Conservation (phyloP, 2,797 vertebrate species). For the Acanthiza pusilla region DNA sequence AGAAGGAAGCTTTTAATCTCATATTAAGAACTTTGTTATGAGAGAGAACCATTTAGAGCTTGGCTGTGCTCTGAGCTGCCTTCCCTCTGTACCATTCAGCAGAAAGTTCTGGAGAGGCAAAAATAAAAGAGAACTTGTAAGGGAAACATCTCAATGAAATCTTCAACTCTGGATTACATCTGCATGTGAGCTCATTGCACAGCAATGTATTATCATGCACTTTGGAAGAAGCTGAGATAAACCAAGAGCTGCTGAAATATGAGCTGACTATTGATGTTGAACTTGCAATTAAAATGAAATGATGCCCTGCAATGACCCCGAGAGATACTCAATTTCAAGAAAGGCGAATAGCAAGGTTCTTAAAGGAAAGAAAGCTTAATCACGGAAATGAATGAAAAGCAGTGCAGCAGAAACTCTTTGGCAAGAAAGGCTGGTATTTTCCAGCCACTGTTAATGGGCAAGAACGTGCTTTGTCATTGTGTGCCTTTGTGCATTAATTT, state of each 20-base stretch:
- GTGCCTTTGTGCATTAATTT: constrained; percentile 17
- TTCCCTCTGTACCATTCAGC: neutral
- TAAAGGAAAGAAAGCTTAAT: constrained; percentile 14
- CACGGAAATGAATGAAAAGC: constrained; percentile 8
- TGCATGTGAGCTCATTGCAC: constrained; percentile 44
- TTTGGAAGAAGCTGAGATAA: constrained; percentile 33
- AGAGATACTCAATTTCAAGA: neutral
- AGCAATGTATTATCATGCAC: constrained; percentile 28
- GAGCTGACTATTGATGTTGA: constrained; percentile 40
- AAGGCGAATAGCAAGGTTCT: neutral
- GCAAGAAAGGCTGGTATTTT: constrained; percentile 24
- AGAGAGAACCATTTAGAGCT: neutral
- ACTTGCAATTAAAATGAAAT: constrained; percentile 48
- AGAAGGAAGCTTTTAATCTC: neutral
- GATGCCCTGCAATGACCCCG: neutral
- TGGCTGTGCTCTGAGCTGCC: neutral
- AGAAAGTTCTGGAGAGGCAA: constrained; percentile 5
- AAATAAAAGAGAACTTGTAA: constrained; percentile 20
- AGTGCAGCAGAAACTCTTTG: neutral
- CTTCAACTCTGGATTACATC: constrained; percentile 23
- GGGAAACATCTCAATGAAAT: neutral
- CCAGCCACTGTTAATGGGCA: constrained; percentile 3
- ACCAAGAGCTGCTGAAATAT: constrained; percentile 17
- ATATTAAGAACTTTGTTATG: neutral
- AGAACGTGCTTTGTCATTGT: constrained; percentile 22